Conservation (phyloP, 2,888 invertebrate genomes). For the Leucozona laternaria region DNA sequence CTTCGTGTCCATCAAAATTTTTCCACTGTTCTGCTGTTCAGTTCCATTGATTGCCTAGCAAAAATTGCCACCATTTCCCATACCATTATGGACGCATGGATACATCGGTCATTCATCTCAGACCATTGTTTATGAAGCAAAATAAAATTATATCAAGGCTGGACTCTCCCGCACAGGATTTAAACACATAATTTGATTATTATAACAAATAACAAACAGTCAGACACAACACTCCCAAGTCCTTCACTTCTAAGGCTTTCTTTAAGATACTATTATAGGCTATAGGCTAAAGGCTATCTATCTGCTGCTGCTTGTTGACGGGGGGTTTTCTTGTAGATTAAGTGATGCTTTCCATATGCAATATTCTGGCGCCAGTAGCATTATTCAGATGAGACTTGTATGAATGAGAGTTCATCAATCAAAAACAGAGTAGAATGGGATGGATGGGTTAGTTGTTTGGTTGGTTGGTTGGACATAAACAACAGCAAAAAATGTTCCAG, state of each 20-base stretch:
- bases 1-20: slow-evolving; percentile 24
- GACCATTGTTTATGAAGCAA: not conserved
- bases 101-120: slow-evolving; percentile 32
- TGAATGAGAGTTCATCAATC: slow-evolving; percentile 46
- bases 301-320: not conserved
- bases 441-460: not conserved
- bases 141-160: slow-evolving; percentile 6
- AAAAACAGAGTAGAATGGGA: not conserved
- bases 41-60: slow-evolving; percentile 20
- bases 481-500: not conserved
- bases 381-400: slow-evolving; percentile 30
- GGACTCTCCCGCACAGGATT: slow-evolving; percentile 19
- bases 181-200: slow-evolving; percentile 63
- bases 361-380: slow-evolving; percentile 38
- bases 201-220: slow-evolving; percentile 22
- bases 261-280: not conserved
- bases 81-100: no score
- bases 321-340: not conserved
- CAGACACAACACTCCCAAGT: not conserved
- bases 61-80: not conserved
- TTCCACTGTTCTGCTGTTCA: not conserved
- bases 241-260: not conserved
- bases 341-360: slow-evolving; percentile 18
- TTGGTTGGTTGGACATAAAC: not conserved
- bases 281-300: no score